These are phyloP conservation scores for Cartodere bifasciata DNA, from an alignment of 2,888 invertebrate genomes.

Conservation along the genomic window DNA sequence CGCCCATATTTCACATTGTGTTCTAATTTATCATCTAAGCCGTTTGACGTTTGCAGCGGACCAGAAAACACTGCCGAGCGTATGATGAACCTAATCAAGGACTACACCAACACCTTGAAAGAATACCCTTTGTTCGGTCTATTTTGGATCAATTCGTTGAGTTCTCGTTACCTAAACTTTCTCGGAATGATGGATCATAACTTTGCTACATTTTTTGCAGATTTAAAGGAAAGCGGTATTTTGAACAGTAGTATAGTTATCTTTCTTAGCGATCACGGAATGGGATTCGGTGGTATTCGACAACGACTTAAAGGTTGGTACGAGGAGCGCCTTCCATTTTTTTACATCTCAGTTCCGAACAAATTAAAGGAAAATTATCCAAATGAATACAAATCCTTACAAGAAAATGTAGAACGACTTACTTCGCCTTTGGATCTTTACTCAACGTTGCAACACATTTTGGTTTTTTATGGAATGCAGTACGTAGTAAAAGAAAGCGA, in stretches of 20 bases:
- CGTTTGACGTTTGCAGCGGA: constrained; percentile 52
- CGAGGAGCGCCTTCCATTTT: constrained; percentile 65
- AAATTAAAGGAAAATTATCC: constrained; percentile 45
- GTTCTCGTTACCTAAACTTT: constrained; percentile 57
- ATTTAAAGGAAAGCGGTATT: constrained; percentile 44
- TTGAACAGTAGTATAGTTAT: constrained; percentile 56
- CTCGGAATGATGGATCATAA: constrained; percentile 54
- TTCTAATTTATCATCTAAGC: too few relatives aligned
- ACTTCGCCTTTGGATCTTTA: constrained; percentile 68
- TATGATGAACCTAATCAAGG: constrained; percentile 53
- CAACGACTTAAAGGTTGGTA: constrained; percentile 59
- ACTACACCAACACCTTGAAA: constrained; percentile 51
- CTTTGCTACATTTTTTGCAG: constrained; percentile 45
- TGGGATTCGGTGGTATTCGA: constrained; percentile 55
- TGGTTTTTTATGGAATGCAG: constrained; percentile 37
- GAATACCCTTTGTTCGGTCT: constrained; percentile 57
- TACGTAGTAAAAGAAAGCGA: constrained; percentile 28
- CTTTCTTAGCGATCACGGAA: constrained; percentile 69
- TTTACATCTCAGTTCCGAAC: constrained; percentile 55
- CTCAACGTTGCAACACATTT: constrained; percentile 55
- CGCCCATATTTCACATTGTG: too few relatives aligned
- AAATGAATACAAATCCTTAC: constrained; percentile 42
- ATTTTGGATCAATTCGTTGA: constrained; percentile 70
- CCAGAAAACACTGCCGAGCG: constrained; percentile 52
- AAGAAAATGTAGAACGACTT: constrained; percentile 50